These are phyloP conservation scores for Andrena bicolor DNA, from an alignment of 2,888 invertebrate species.

Conservation along the genomic window DNA sequence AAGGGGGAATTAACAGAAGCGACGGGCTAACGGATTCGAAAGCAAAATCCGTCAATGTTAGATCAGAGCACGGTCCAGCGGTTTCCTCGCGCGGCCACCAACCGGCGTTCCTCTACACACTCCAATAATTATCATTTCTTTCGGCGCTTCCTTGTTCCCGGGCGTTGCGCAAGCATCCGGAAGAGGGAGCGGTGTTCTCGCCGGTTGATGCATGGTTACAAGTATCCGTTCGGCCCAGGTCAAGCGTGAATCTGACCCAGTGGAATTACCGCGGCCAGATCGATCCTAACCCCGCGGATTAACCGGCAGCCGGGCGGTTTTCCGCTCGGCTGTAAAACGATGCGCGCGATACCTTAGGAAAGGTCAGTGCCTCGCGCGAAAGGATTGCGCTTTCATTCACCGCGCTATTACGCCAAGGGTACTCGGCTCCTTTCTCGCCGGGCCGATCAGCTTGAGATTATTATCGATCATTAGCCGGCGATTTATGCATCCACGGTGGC, in stretches of 20 bases:
- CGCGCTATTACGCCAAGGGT: slow-evolving; percentile 51
- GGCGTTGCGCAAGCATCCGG: slow-evolving; percentile 74
- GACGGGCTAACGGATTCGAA: slow-evolving; percentile 8
- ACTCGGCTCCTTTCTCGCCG: background rate
- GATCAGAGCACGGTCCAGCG: slow-evolving; percentile 28
- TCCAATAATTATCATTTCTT: slow-evolving; percentile 66
- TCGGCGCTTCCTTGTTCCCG: slow-evolving; percentile 69
- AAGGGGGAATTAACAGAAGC: slow-evolving; percentile 6
- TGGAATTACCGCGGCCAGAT: slow-evolving; percentile 56
- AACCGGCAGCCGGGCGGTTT: slow-evolving; percentile 49
- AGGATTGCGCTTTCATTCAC: slow-evolving; percentile 60
- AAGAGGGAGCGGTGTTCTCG: slow-evolving; percentile 69
- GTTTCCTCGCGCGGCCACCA: slow-evolving; percentile 11
- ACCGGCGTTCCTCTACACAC: slow-evolving; percentile 39
- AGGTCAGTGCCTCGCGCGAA: slow-evolving; percentile 64
- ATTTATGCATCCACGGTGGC: background rate
- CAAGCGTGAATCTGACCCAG: slow-evolving; percentile 74
- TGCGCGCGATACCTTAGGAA: slow-evolving; percentile 28
- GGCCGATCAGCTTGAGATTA: background rate
- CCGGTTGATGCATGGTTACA: slow-evolving; percentile 70
- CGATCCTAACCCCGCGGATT: slow-evolving; percentile 51
- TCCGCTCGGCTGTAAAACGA: slow-evolving; percentile 23
- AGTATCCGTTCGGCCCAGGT: slow-evolving; percentile 71
- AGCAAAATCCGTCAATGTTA: slow-evolving; percentile 9
- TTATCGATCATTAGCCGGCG: background rate